phyloP scores from a whole-genome alignment of 2,797 vertebrate genomes.

The Tarsius wallacei region DNA sequence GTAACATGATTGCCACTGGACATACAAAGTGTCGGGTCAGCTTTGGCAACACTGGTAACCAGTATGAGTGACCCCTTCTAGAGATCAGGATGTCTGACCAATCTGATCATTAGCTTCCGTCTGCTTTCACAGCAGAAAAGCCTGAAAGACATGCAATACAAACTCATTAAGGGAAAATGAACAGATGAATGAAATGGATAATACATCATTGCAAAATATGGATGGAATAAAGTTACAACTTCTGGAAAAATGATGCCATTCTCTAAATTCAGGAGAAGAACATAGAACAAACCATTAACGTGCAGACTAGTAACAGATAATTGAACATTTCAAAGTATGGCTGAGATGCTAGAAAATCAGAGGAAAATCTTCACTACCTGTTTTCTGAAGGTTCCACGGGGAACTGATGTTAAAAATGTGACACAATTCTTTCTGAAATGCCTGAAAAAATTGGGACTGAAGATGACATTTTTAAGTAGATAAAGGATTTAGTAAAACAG shows the following conservation, averaged over 20 bases:
- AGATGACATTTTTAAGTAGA: constrained; percentile 53
- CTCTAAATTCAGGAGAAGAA: constrained; percentile 29
- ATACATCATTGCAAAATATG: constrained; percentile 1
- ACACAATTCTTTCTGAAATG: constrained; percentile 44
- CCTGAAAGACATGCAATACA: background rate
- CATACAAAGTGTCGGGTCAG: background rate
- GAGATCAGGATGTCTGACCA: background rate
- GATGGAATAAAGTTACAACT: background rate
- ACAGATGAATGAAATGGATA: background rate
- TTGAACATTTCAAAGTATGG: background rate
- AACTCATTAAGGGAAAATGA: constrained; percentile 26
- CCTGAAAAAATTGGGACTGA: background rate
- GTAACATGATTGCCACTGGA: background rate
- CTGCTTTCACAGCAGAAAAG: constrained; percentile 27
- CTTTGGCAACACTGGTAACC: background rate
- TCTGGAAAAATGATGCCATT: background rate
- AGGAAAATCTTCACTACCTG: constrained; percentile 27
- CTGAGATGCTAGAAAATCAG: constrained; percentile 55
- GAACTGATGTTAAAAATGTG: constrained; percentile 52
- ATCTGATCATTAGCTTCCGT: background rate
- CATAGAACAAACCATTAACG: background rate
- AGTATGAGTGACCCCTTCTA: background rate
- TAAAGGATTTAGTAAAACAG: constrained; percentile 43
- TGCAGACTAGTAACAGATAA: constrained; percentile 23
- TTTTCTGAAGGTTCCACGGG: constrained; percentile 38